Conservation (phyloP, 2,113 vertebrate genomes). For the Semnopithecus entellus region DNA sequence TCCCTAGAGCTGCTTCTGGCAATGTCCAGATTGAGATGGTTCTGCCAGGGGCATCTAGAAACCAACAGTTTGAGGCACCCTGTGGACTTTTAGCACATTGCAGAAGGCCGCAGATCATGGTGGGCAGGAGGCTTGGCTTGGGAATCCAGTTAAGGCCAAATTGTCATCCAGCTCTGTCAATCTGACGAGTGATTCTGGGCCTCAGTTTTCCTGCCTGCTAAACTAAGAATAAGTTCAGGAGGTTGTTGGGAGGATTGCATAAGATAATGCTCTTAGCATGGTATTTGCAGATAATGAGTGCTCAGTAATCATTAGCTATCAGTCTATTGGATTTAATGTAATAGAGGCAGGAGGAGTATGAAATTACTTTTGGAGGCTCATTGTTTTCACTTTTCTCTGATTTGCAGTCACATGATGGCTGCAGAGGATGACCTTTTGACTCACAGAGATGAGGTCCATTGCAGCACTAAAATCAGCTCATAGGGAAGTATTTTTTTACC, state of each 20-base stretch:
- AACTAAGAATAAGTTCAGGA: background rate
- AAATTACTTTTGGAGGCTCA: constrained; percentile 37
- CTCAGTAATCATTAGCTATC: constrained; percentile 33
- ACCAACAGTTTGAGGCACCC: background rate
- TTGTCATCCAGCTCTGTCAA: background rate
- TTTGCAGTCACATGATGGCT: constrained; percentile 34
- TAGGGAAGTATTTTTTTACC: constrained; percentile 69
- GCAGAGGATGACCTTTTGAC: constrained; percentile 63
- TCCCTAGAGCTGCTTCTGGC: background rate
- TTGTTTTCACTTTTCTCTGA: constrained; percentile 46
- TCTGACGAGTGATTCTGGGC: background rate
- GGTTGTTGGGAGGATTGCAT: background rate
- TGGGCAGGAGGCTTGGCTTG: background rate
- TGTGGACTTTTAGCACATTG: background rate
- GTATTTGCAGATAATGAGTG: background rate
- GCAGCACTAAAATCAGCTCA: constrained; percentile 68
- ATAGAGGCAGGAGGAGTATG: constrained; percentile 38
- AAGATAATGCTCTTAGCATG: background rate
- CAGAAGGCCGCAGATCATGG: background rate
- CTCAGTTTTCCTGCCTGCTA: constrained; percentile 52
- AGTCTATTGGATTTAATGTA: constrained; percentile 42
- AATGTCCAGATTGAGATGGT: background rate
- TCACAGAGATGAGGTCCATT: constrained; percentile 59
- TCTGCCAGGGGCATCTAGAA: background rate
- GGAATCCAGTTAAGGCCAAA: background rate